phyloP scores from a whole-genome alignment of 2,797 vertebrate species.

The Nasua narica region DNA sequence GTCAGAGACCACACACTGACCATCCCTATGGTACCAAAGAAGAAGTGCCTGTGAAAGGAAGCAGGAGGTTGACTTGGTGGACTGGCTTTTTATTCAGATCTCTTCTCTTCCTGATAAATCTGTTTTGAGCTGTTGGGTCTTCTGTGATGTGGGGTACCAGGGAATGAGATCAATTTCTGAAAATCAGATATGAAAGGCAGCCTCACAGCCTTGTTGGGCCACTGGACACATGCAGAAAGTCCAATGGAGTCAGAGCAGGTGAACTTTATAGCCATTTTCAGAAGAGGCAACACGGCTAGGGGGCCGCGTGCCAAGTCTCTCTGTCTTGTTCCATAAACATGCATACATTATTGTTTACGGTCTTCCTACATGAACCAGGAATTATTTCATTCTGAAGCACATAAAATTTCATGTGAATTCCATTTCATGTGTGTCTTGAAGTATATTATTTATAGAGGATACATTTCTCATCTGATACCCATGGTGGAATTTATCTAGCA shows the following conservation, averaged over 20 bases:
- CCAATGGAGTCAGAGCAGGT: slow-evolving; percentile 51
- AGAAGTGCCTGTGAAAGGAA: not conserved
- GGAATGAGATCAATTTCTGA: not conserved
- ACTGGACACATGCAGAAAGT: not conserved
- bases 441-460: slow-evolving; percentile 8
- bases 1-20: not conserved
- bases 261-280: slow-evolving; percentile 47
- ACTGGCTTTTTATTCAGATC: not conserved
- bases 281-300: not conserved
- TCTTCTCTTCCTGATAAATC: slow-evolving; percentile 8
- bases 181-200: not conserved
- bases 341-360: not conserved
- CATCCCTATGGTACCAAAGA: not conserved
- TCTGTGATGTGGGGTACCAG: not conserved
- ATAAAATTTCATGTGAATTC: slow-evolving; percentile 67
- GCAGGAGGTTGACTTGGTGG: not conserved
- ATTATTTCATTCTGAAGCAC: slow-evolving; percentile 56
- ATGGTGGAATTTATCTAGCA: slow-evolving; percentile 56
- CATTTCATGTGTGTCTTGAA: slow-evolving; percentile 45
- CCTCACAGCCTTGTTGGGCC: not conserved
- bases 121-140: not conserved
- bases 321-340: slow-evolving; percentile 40
- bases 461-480: slow-evolving; percentile 47
- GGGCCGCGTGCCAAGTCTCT: not conserved
- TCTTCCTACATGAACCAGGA: slow-evolving; percentile 15